Evolutionary conservation across 2,113 vertebrate genomes (phyloP).

Genomic region (Synodontis membranacea): DNA sequence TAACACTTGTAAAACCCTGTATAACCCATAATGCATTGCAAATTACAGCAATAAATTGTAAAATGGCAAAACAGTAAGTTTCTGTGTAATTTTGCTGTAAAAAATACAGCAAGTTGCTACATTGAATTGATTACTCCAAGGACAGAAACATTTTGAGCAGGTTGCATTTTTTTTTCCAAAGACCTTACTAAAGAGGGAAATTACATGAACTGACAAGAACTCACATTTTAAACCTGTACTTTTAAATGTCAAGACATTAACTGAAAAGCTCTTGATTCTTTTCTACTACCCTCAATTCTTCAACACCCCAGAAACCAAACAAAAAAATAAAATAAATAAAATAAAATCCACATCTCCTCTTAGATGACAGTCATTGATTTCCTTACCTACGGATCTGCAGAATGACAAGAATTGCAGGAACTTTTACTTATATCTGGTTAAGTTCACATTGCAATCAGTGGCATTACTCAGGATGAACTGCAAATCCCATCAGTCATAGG

Average conservation of each 20-base stretch:
- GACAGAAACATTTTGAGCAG: not conserved
- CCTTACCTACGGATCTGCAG: not conserved
- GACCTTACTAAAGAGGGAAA: too few species aligned
- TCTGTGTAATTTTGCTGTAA: too few species aligned
- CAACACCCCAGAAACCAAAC: too few species aligned
- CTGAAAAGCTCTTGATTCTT: too few species aligned
- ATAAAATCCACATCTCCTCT: not conserved
- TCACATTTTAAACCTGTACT: not conserved
- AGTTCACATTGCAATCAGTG: slow-evolving; percentile 46
- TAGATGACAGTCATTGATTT: slow-evolving; percentile 17
- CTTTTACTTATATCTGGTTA: slow-evolving; percentile 51
- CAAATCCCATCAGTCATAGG: slow-evolving; percentile 40
- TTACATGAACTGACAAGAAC: not conserved
- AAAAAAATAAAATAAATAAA: not conserved
- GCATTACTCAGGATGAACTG: slow-evolving; percentile 47
- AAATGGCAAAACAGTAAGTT: too few species aligned
- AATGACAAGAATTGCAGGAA: not conserved
- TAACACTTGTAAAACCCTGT: too few species aligned
- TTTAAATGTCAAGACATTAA: not conserved
- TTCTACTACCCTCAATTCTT: too few species aligned
- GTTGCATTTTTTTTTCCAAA: not conserved
- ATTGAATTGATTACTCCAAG: not conserved
- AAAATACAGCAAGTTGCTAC: too few species aligned
- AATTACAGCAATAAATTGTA: too few species aligned
- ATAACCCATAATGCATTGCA: too few species aligned